A percentile compares a stretch with the other conserved stretches of the same genome.
Evolutionary conservation across 2,113 vertebrate genomes (phyloP).

Genomic region (Cyanoderma ruficeps): DNA sequence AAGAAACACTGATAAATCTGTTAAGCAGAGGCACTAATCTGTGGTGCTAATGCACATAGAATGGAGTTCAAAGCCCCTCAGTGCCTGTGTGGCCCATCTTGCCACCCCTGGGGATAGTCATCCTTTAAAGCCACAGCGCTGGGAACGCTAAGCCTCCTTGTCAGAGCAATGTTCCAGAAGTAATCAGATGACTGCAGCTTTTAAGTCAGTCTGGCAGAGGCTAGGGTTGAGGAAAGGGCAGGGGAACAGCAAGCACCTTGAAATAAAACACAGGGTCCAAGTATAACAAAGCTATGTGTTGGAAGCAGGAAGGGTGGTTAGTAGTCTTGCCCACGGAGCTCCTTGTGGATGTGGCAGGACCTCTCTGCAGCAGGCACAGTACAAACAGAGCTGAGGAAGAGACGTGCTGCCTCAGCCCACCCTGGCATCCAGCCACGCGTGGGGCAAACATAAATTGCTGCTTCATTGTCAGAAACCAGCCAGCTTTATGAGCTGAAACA

Average conservation of each 20-base stretch:
- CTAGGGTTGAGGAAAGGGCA: background rate
- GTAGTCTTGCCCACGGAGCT: background rate
- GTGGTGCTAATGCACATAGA: background rate
- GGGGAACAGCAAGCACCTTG: background rate
- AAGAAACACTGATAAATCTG: background rate
- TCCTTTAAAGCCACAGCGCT: rapidly evolving
- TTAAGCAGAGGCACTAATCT: background rate
- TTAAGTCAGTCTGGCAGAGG: background rate
- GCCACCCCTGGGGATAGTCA: background rate
- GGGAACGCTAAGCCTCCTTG: background rate
- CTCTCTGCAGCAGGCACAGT: background rate
- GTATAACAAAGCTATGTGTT: background rate
- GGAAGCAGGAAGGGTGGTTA: background rate
- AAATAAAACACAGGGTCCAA: background rate
- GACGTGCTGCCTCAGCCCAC: rapidly evolving
- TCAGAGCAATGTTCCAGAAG: background rate
- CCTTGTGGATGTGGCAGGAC: background rate
- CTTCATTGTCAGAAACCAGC: background rate
- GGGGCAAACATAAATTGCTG: background rate
- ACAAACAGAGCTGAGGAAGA: background rate
- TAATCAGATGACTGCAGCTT: background rate
- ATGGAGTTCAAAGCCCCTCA: background rate
- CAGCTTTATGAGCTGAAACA: background rate
- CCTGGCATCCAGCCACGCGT: rapidly evolving
- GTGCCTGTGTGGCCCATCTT: background rate